These are phyloP conservation scores for Petromus typicus DNA, from an alignment of 2,113 vertebrate species.

Conservation along the genomic window DNA sequence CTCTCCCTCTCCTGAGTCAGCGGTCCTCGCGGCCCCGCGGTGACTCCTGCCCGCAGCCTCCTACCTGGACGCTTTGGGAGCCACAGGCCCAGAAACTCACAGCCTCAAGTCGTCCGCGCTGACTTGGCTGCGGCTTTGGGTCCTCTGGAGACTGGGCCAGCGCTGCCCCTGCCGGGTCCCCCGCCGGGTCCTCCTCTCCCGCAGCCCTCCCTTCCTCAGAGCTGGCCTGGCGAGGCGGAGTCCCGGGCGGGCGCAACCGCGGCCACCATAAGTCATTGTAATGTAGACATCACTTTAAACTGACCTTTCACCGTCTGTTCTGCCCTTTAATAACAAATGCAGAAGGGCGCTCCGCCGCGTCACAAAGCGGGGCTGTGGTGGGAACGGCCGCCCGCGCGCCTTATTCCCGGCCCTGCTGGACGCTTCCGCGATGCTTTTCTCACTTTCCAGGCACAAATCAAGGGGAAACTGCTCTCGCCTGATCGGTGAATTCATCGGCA, in stretches of 20 bases:
- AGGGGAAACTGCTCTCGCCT: slow-evolving; percentile 64
- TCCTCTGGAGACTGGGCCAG: background rate
- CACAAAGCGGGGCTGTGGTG: slow-evolving; percentile 28
- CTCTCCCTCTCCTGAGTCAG: accelerated
- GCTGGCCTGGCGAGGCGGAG: slow-evolving; percentile 1
- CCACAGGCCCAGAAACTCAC: background rate
- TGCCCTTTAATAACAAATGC: slow-evolving; percentile 69
- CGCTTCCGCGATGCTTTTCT: slow-evolving; percentile 4
- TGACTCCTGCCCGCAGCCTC: background rate
- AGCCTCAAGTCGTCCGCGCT: background rate
- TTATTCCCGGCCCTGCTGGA: slow-evolving; percentile 30
- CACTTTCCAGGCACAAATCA: slow-evolving; percentile 69
- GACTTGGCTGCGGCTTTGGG: slow-evolving; percentile 23
- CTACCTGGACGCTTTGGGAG: background rate
- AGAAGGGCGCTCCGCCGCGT: slow-evolving; percentile 26
- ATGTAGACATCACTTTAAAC: slow-evolving; percentile 73
- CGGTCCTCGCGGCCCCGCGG: background rate
- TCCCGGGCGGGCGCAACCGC: slow-evolving; percentile 50
- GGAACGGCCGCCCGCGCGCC: slow-evolving; percentile 14
- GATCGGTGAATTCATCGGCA: slow-evolving; percentile 8
- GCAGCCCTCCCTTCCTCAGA: slow-evolving; percentile 37
- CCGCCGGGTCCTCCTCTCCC: slow-evolving; percentile 5
- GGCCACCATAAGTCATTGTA: slow-evolving; percentile 63
- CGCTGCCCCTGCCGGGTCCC: background rate
- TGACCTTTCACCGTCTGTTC: slow-evolving; percentile 80